phyloP scores from a whole-genome alignment of 2,888 invertebrate species.

The Incurvaria masculella region DNA sequence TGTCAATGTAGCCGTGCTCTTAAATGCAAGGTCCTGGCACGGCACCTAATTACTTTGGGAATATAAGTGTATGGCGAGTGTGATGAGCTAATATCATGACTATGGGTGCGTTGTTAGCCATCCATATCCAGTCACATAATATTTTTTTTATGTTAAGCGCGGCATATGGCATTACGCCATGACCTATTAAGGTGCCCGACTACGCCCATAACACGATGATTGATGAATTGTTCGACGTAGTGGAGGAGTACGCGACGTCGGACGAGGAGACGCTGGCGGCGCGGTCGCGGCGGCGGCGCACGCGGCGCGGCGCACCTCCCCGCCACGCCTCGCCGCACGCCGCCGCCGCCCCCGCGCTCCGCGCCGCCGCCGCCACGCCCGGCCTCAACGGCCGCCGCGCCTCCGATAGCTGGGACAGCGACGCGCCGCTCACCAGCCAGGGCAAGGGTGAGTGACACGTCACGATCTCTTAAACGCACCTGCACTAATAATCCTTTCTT shows the following conservation, averaged over 20 bases:
- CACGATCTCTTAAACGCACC: not conserved
- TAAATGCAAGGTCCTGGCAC: too few species aligned
- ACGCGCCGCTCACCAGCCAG: conserved; percentile 33
- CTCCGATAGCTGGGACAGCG: conserved; percentile 37
- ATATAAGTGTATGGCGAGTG: too few species aligned
- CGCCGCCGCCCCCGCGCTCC: conserved; percentile 11
- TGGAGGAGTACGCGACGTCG: conserved; percentile 22
- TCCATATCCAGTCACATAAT: too few species aligned
- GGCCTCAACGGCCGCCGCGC: conserved; percentile 8
- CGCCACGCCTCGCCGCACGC: conserved; percentile 13
- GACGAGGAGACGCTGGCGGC: conserved; percentile 32
- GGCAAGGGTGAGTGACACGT: conserved; percentile 28
- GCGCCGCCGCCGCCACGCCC: conserved; percentile 8
- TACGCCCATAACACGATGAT: too few species aligned
- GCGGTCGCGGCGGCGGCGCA: conserved; percentile 18
- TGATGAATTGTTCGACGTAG: conserved; percentile 1
- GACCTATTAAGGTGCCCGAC: too few species aligned
- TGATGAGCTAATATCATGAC: too few species aligned
- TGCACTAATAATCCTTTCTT: not conserved
- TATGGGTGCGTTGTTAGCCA: too few species aligned
- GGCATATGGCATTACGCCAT: too few species aligned
- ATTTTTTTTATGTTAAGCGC: too few species aligned
- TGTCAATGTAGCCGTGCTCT: too few species aligned
- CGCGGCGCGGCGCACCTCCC: conserved; percentile 9
- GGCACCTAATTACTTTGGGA: too few species aligned